Evolutionary conservation across 2,113 vertebrate genomes (phyloP).

Genomic region (Vidua chalybeata): DNA sequence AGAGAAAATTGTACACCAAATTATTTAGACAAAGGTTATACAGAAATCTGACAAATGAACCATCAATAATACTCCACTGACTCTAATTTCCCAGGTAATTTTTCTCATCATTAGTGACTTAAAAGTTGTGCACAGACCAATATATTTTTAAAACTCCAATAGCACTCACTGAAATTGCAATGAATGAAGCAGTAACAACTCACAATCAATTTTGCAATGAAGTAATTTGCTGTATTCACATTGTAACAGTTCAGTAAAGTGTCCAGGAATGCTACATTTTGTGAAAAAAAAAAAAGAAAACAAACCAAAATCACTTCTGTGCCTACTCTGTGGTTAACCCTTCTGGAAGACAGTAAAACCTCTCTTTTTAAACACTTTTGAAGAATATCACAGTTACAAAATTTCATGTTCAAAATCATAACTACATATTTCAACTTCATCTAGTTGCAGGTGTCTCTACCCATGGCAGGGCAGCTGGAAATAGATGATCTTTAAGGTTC

Average conservation of each 20-base stretch:
- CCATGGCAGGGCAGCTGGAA: not conserved
- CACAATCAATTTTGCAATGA: slow-evolving; percentile 32
- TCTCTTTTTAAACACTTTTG: not conserved
- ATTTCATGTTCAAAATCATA: not conserved
- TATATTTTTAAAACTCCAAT: slow-evolving; percentile 17
- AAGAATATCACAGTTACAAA: not conserved
- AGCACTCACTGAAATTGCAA: not conserved
- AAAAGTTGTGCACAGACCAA: not conserved
- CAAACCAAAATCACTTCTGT: not conserved
- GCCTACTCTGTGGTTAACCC: not conserved
- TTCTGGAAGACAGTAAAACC: not conserved
- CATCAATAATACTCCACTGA: slow-evolving; percentile 9
- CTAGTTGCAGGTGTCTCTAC: not conserved
- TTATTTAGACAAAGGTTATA: slow-evolving; percentile 51
- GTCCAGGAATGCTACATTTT: not conserved
- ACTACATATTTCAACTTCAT: not conserved
- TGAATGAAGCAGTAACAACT: slow-evolving; percentile 8
- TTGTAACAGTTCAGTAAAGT: slow-evolving; percentile 16
- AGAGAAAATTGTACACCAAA: slow-evolving; percentile 24
- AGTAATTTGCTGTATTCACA: slow-evolving; percentile 28
- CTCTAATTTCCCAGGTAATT: slow-evolving; percentile 62
- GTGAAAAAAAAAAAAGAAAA: not conserved
- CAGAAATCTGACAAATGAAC: slow-evolving; percentile 24
- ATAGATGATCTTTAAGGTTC: not conserved
- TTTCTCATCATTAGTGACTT: slow-evolving; percentile 42